Percentiles rank a stretch among this genome's conserved stretches.
Evolutionary conservation across 2,113 vertebrate species (phyloP).

Genomic region (Carassius auratus): DNA sequence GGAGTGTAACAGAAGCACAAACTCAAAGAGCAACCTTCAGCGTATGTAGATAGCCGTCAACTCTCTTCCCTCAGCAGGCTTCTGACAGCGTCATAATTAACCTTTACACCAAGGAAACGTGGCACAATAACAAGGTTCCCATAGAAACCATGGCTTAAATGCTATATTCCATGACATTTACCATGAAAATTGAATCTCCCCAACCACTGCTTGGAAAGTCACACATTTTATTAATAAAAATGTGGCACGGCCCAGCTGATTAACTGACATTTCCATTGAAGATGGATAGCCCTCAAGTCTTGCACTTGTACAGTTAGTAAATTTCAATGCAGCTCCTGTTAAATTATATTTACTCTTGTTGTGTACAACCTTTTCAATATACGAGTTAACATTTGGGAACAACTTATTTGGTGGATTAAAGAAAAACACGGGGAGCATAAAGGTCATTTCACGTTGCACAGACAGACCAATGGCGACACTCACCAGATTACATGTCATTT

Average conservation of each 20-base stretch:
- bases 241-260: conserved; percentile 68
- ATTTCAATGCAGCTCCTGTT: conserved; percentile 38
- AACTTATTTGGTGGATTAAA: background rate
- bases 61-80: conserved; percentile 45
- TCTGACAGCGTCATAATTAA: conserved; percentile 69
- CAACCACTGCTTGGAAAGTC: conserved; percentile 72
- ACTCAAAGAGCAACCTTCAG: conserved; percentile 22
- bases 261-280: conserved; percentile 71
- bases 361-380: background rate
- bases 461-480: background rate
- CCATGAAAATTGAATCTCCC: conserved; percentile 76
- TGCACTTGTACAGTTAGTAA: background rate
- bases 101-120: conserved; percentile 69
- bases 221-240: conserved; percentile 71
- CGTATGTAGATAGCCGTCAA: conserved; percentile 57
- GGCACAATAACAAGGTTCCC: conserved; percentile 67
- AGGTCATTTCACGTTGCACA: background rate
- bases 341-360: conserved; percentile 27
- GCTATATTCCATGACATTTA: conserved; percentile 78
- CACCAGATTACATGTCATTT: background rate
- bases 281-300: conserved; percentile 62
- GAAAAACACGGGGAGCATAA: background rate
- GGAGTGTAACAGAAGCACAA: conserved; percentile 7
- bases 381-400: conserved; percentile 3
- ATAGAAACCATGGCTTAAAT: conserved; percentile 63